Evolutionary conservation across 2,113 vertebrate genomes (phyloP).

Genomic region (Capra hircus): DNA sequence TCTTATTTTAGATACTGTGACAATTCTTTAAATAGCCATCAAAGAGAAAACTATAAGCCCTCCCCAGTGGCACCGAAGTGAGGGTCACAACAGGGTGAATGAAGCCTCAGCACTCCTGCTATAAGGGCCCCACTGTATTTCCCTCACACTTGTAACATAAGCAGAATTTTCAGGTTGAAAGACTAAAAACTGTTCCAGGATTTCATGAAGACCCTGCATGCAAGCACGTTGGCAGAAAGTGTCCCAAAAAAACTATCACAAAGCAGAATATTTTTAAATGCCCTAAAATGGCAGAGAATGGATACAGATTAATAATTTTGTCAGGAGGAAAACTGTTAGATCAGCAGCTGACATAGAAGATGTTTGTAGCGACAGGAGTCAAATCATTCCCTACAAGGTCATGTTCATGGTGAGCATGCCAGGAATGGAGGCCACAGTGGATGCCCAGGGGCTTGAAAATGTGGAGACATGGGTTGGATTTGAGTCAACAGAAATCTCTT

Average conservation of each 20-base stretch:
- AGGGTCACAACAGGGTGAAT: background rate
- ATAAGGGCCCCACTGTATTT: background rate
- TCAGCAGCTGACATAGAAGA: background rate
- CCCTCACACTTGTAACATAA: fast-evolving
- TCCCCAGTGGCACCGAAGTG: background rate
- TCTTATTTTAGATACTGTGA: background rate
- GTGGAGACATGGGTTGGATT: background rate
- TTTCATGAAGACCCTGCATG: background rate
- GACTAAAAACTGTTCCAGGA: background rate
- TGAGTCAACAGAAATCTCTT: background rate
- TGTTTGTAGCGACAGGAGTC: background rate
- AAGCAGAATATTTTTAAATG: background rate
- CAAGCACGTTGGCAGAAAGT: background rate
- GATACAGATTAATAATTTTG: background rate
- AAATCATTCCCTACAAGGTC: background rate
- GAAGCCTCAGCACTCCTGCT: background rate
- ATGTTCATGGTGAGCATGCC: fast-evolving
- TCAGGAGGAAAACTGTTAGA: background rate
- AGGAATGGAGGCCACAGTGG: background rate
- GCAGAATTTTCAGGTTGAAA: background rate
- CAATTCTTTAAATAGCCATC: slow-evolving; percentile 7
- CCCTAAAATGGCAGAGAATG: background rate
- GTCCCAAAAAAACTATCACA: background rate
- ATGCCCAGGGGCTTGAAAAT: background rate
- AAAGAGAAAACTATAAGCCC: background rate